A percentile compares a stretch with the other conserved stretches of the same genome.
These are phyloP conservation scores for Oophaga sylvatica DNA, from an alignment of 2,797 vertebrate species.

Conservation along the genomic window DNA sequence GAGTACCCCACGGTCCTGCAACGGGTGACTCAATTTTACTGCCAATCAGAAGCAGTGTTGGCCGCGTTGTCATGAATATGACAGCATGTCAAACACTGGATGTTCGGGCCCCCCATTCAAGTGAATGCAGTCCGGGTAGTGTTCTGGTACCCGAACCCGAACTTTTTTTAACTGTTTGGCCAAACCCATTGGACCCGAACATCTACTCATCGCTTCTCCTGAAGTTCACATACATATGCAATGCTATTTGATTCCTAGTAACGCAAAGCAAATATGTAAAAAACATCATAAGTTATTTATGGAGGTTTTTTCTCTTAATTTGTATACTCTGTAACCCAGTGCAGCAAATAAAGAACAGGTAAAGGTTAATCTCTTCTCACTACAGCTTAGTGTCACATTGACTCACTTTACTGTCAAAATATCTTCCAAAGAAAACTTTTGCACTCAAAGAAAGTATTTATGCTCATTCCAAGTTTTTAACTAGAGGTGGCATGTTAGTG, in stretches of 20 bases:
- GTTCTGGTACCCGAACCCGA: too few species aligned
- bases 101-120: too few species aligned
- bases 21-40: too few species aligned
- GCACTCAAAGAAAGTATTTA: background rate
- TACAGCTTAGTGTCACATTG: constrained; percentile 11
- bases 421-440: constrained; percentile 4
- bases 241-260: background rate
- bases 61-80: too few species aligned
- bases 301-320: background rate
- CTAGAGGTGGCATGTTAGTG: background rate
- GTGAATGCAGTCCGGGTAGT: too few species aligned
- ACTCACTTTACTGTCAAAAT: background rate
- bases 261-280: background rate
- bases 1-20: too few species aligned
- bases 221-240: background rate
- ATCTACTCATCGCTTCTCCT: too few species aligned
- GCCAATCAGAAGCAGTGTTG: too few species aligned
- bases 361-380: constrained; percentile 50
- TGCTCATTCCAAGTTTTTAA: background rate
- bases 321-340: constrained; percentile 28
- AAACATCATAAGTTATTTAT: background rate
- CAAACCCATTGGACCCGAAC: too few species aligned
- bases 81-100: too few species aligned
- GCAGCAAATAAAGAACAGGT: constrained; percentile 16
- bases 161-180: too few species aligned